These are phyloP conservation scores for Drosophila yooni DNA, from an alignment of 2,888 invertebrate genomes.

Conservation along the genomic window DNA sequence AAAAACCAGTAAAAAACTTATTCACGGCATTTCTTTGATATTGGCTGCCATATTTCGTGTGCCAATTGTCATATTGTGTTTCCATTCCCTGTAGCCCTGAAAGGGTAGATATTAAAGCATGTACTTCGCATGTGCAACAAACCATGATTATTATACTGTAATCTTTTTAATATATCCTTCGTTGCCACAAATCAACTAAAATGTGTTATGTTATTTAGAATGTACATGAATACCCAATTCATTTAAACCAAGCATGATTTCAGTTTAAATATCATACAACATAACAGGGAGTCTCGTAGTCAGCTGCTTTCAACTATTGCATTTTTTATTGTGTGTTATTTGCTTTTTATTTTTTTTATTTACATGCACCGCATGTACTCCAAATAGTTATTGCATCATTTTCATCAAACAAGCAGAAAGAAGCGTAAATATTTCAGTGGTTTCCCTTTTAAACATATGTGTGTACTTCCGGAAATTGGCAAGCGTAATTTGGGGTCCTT, in stretches of 20 bases:
- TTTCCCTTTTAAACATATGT: background rate
- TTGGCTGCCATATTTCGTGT: slow-evolving; percentile 50
- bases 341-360: slow-evolving; percentile 37
- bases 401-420: slow-evolving; percentile 28
- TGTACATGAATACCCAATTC: background rate
- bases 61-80: slow-evolving; percentile 21
- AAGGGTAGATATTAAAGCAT: background rate
- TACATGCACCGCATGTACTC: slow-evolving; percentile 34
- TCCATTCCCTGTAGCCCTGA: background rate
- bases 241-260: background rate
- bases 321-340: background rate
- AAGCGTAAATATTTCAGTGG: slow-evolving; percentile 9
- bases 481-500: slow-evolving; percentile 9
- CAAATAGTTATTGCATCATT: slow-evolving; percentile 60
- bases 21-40: slow-evolving; percentile 55
- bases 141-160: background rate
- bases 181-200: background rate
- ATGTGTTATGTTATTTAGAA: background rate
- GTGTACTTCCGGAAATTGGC: slow-evolving; percentile 6
- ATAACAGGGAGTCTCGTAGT: background rate
- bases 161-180: background rate
- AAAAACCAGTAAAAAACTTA: slow-evolving; percentile 17
- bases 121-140: background rate
- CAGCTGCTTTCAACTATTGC: no score
- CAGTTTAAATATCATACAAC: background rate